A percentile compares a stretch with the other conserved stretches of the same genome.
Evolutionary conservation across 1,140 invertebrate genomes (phyloP).

Genomic region (Leptinotarsa undecemlineata): DNA sequence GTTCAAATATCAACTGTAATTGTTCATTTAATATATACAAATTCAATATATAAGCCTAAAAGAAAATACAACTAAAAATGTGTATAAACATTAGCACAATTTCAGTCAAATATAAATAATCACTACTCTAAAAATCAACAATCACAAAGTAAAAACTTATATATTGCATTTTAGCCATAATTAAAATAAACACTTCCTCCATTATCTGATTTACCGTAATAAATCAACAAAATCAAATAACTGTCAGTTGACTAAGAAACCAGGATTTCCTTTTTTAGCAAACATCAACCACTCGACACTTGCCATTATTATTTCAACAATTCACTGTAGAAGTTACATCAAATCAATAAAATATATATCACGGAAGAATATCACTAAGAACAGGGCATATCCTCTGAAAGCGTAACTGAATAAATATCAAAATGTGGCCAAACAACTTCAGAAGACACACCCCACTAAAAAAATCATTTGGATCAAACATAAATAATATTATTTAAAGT

Average conservation of each 20-base stretch:
- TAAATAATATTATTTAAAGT: neutral
- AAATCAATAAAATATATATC: constrained; percentile 12
- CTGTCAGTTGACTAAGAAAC: neutral
- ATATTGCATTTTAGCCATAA: neutral
- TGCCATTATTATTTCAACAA: neutral
- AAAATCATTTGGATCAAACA: neutral
- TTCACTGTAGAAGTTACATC: neutral
- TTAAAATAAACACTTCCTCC: neutral
- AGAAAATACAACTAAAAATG: neutral
- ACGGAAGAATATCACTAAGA: constrained; percentile 4
- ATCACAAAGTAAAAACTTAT: neutral
- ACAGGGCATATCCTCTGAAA: neutral
- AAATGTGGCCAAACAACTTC: neutral
- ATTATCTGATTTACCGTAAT: neutral
- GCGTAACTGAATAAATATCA: neutral
- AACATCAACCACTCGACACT: neutral
- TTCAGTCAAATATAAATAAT: constrained; percentile 3
- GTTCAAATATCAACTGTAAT: no score
- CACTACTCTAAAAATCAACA: neutral
- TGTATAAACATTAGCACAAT: neutral
- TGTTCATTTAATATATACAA: neutral
- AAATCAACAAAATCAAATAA: neutral
- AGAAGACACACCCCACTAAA: neutral
- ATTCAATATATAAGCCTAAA: neutral
- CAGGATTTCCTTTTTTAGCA: neutral